Evolutionary conservation across 2,888 invertebrate species (phyloP), one percentile per base, ranked within the genome.

Genomic region (Nemoura dubitans): DNA sequence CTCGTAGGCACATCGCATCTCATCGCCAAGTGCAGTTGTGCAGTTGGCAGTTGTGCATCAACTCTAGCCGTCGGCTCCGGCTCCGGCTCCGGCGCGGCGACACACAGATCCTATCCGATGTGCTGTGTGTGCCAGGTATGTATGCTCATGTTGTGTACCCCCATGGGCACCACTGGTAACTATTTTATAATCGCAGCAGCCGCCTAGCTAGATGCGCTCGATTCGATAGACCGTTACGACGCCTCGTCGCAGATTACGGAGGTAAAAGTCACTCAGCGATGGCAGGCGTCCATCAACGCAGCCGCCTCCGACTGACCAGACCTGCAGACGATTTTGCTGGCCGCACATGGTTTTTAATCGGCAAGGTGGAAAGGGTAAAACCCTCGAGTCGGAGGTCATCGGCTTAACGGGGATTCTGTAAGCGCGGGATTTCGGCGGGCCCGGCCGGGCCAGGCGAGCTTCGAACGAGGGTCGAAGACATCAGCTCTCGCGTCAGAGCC

Each of bases 361-460:
- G 59, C 59, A 59, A 59, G 26, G 27, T 78, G 26, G 78, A 78
- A 78, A 78, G 29, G 59, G 30, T 81, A 81, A 81, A 30, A 81
- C 81, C 81, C 29, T 81, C 28, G 81, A 81, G 28, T 81, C 81
- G 16, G 81, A 30, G 81, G 81, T 81, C 81, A 81, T 27, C 81
- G 81, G n/a, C 78, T 27, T 78, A 59, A 59, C 59, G 59, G 59
- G 59, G 59, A 59, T 59, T 59, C 59, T 59, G 59, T 59, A 59
- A 59, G 59, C 59, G 21, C 59, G 59, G 16, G 16, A 59, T 59
- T 59, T 59, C 14, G 59, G 16, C 59, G 59, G 59, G 14, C 16
- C 10, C 3, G 36, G 3, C 36, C 36, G 29, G 16, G 81, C 36
- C 10, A 36, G n/a, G n/a, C 36, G 36, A 36, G 36, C 36, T 36